phyloP scores from a whole-genome alignment of 2,888 invertebrate genomes.

The Tetragnatha montana region DNA sequence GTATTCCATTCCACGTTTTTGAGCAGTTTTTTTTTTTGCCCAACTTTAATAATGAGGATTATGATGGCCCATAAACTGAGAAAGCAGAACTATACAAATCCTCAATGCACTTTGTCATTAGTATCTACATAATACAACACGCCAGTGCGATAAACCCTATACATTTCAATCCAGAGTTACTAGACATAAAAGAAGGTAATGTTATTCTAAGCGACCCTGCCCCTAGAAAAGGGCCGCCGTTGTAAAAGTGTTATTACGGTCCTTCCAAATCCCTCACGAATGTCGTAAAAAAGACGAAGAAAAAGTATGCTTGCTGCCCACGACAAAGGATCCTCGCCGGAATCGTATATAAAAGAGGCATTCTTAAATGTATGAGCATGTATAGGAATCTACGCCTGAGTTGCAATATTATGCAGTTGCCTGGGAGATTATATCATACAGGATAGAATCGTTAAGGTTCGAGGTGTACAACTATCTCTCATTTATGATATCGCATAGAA shows the following conservation, averaged over 20 bases:
- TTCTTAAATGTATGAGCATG: background rate
- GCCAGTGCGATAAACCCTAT: constrained; percentile 55
- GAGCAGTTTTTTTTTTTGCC: background rate
- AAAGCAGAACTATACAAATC: constrained; percentile 42
- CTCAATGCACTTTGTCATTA: constrained; percentile 58
- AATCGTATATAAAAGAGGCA: background rate
- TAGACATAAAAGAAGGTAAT: constrained; percentile 58
- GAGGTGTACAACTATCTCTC: too few species aligned
- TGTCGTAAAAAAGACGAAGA: constrained; percentile 48
- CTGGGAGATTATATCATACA: background rate
- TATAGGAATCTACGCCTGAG: background rate
- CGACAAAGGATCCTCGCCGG: background rate
- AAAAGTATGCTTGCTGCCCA: constrained; percentile 4
- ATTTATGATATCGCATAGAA: too few species aligned
- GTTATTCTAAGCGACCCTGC: constrained; percentile 40
- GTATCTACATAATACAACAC: constrained; percentile 61
- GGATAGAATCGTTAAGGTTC: too few species aligned
- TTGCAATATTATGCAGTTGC: background rate
- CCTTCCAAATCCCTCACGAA: constrained; percentile 47
- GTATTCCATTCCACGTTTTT: constrained; percentile 7
- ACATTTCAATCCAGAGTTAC: constrained; percentile 66
- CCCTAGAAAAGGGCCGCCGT: constrained; percentile 33
- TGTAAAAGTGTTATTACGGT: constrained; percentile 55
- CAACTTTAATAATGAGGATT: constrained; percentile 26
- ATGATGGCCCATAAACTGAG: constrained; percentile 48